phyloP scores from a whole-genome alignment of 2,888 invertebrate genomes.

The Meteorus cinctellus region DNA sequence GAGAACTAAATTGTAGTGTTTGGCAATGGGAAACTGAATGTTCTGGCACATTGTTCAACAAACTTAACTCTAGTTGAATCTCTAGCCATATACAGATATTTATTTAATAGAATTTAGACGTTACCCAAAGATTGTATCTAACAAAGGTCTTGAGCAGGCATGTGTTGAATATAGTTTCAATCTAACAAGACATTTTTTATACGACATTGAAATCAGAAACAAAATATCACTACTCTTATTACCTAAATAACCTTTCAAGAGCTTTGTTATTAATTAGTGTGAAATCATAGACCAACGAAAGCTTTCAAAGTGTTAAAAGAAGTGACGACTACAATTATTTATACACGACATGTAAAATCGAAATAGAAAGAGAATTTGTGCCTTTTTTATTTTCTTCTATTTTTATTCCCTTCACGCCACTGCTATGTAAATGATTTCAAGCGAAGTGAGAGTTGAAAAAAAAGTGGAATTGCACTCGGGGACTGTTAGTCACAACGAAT shows the following conservation, averaged over 20 bases:
- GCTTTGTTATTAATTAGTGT: neutral
- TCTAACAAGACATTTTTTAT: slow-evolving; percentile 60
- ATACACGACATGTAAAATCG: neutral
- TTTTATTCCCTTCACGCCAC: neutral
- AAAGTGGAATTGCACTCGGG: slow-evolving; percentile 12
- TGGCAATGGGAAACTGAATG: neutral
- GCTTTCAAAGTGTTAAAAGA: neutral
- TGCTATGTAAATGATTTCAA: slow-evolving; percentile 18
- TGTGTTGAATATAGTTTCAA: slow-evolving; percentile 67
- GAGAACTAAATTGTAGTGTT: neutral
- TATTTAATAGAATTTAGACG: slow-evolving; percentile 17
- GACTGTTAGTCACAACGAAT: slow-evolving; percentile 2
- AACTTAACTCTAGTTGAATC: slow-evolving; percentile 58
- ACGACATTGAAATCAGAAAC: neutral
- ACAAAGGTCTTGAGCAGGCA: slow-evolving; percentile 64
- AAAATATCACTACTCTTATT: neutral
- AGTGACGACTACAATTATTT: neutral
- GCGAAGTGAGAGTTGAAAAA: neutral
- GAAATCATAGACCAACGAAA: neutral
- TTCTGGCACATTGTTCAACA: slow-evolving; percentile 53
- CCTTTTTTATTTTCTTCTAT: neutral
- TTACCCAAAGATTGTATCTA: neutral
- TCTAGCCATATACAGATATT: neutral
- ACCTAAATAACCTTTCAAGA: neutral
- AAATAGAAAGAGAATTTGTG: neutral